phyloP scores from a whole-genome alignment of 2,797 vertebrate genomes.

The Mormyrus hasselquistii region DNA sequence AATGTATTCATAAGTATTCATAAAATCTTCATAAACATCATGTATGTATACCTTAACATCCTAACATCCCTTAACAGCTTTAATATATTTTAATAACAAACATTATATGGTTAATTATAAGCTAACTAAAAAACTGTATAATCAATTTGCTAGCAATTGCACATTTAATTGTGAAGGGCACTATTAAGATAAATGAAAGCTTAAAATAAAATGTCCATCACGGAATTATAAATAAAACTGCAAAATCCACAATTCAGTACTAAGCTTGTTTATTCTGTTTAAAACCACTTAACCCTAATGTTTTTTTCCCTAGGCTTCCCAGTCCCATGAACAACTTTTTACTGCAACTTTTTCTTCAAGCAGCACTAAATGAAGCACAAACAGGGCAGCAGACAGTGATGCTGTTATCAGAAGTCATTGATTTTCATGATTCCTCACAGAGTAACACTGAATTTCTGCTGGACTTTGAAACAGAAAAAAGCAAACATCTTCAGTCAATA shows the following conservation, averaged over 20 bases:
- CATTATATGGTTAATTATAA: too few species aligned
- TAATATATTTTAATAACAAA: too few species aligned
- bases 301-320: background rate
- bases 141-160: too few species aligned
- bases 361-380: background rate
- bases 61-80: too few species aligned
- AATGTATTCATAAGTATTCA: too few species aligned
- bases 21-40: too few species aligned
- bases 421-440: background rate
- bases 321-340: background rate
- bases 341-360: background rate
- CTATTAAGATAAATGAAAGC: background rate
- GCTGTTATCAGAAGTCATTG: background rate
- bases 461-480: background rate
- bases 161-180: too few species aligned
- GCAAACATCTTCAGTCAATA: background rate
- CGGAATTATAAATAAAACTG: background rate
- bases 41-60: too few species aligned
- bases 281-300: background rate
- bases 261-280: background rate
- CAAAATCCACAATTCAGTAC: background rate
- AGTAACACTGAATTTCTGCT: background rate
- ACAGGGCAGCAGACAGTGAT: background rate
- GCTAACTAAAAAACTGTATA: too few species aligned
- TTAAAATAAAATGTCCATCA: background rate